Conservation (phyloP, 2,113 vertebrate species). For the Hiodon tergisus region DNA sequence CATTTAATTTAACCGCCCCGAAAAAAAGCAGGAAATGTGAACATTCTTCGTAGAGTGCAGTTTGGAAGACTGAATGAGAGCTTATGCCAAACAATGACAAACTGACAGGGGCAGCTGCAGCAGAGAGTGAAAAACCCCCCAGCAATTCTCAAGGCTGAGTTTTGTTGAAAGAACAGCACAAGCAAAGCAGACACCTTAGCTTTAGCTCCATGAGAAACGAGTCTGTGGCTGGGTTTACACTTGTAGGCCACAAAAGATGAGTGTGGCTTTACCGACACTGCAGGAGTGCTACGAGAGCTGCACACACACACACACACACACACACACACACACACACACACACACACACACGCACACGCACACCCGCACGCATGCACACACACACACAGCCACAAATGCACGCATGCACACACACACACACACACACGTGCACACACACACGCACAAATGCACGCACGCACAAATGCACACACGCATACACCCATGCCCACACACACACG, state of each 20-base stretch:
- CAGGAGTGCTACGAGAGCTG: not conserved
- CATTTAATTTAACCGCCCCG: constrained; percentile 15
- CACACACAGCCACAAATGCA: not conserved
- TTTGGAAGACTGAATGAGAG: not conserved
- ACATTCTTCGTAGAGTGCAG: not conserved
- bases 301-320: not conserved
- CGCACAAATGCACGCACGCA: too few species aligned
- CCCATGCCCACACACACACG: not conserved
- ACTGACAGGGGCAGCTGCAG: constrained; percentile 9
- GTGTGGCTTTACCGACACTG: constrained; percentile 10
- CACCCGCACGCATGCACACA: not conserved
- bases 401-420: too few species aligned
- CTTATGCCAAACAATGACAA: not conserved
- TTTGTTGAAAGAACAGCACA: not conserved
- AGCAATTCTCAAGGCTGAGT: not conserved
- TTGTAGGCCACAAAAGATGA: not conserved
- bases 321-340: not conserved
- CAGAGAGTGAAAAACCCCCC: constrained; percentile 3
- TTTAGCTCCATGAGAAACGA: constrained; percentile 13
- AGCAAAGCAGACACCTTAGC: constrained; percentile 1
- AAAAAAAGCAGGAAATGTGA: not conserved
- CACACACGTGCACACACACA: too few species aligned
- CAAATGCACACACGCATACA: not conserved
- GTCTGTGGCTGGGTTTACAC: not conserved
- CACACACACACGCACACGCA: constrained; percentile 13